Evolutionary conservation across 2,888 invertebrate species (phyloP).

Genomic region (Ditylenchus weischeri): DNA sequence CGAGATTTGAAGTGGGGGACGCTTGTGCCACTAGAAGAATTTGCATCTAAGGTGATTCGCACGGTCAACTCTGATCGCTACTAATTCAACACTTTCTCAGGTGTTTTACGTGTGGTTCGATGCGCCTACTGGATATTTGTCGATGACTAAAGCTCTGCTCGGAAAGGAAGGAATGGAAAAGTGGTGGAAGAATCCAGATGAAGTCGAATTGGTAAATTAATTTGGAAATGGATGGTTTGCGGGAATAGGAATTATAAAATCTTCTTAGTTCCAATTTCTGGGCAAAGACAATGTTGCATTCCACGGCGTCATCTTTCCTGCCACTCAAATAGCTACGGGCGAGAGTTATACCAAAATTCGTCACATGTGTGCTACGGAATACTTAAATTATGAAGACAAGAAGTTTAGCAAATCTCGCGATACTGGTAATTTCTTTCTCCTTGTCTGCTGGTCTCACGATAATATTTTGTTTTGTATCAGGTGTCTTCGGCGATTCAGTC

Average conservation of each 20-base stretch:
- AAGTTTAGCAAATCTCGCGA: conserved; percentile 74
- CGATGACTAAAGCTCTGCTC: conserved; percentile 81
- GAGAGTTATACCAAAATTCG: conserved; percentile 78
- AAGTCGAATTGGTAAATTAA: conserved; percentile 66
- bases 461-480: conserved; percentile 61
- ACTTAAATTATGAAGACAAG: conserved; percentile 94
- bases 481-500: conserved; percentile 93
- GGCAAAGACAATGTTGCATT: conserved; percentile 99
- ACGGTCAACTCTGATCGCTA: neutral
- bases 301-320: conserved; percentile 93
- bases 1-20: conserved; percentile 97
- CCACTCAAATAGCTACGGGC: conserved; percentile 78
- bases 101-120: conserved; percentile 99
- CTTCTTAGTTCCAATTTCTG: conserved; percentile 80
- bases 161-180: conserved; percentile 76
- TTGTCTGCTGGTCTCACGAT: conserved; percentile 62
- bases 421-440: conserved; percentile 89
- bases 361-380: conserved; percentile 91
- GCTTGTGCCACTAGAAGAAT: conserved; percentile 84
- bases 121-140: conserved; percentile 94
- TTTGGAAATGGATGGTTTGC: too few relatives aligned
- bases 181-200: conserved; percentile 77
- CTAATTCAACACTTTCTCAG: conserved; percentile 60
- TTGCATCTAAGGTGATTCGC: conserved; percentile 71
- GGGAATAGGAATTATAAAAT: too few relatives aligned